A percentile compares a stretch with the other conserved stretches of the same genome.
Evolutionary conservation across 2,888 invertebrate genomes (phyloP).

Genomic region (Archips xylosteana): DNA sequence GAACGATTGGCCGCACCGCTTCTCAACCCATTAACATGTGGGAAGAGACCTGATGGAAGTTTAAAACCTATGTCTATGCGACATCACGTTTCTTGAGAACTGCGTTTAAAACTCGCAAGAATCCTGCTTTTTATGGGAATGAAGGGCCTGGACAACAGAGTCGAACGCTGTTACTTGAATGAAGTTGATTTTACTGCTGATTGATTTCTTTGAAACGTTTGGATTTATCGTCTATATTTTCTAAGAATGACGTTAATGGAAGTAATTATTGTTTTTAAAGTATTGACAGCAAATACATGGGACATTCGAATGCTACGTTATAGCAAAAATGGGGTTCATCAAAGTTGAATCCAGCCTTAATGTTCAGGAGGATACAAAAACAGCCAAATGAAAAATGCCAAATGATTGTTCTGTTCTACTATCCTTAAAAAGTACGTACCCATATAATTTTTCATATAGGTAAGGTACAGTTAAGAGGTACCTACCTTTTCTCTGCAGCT

Average conservation of each 20-base stretch:
- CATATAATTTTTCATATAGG: too few species aligned
- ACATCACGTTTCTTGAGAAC: conserved; percentile 8
- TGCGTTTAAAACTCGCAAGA: not conserved
- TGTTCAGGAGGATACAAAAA: too few species aligned
- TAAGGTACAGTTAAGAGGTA: too few species aligned
- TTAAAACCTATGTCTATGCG: conserved; percentile 26
- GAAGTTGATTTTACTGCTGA: conserved; percentile 31
- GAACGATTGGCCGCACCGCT: conserved; percentile 25
- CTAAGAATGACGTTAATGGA: conserved; percentile 1
- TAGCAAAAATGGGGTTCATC: not conserved
- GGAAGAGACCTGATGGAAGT: conserved; percentile 3
- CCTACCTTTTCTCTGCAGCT: too few species aligned
- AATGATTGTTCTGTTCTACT: too few species aligned
- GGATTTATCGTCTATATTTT: not conserved
- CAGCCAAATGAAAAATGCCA: too few species aligned
- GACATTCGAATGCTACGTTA: not conserved
- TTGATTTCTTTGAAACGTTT: conserved; percentile 29
- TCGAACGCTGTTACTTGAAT: not conserved
- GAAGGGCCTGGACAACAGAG: not conserved
- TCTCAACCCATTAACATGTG: conserved; percentile 45
- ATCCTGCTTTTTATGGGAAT: conserved; percentile 11
- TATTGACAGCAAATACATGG: not conserved
- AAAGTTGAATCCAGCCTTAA: too few species aligned
- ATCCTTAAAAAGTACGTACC: too few species aligned
- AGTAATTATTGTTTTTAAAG: too few species aligned